These are phyloP conservation scores for Cephus sareptanus DNA, from an alignment of 2,888 invertebrate species.

Conservation along the genomic window DNA sequence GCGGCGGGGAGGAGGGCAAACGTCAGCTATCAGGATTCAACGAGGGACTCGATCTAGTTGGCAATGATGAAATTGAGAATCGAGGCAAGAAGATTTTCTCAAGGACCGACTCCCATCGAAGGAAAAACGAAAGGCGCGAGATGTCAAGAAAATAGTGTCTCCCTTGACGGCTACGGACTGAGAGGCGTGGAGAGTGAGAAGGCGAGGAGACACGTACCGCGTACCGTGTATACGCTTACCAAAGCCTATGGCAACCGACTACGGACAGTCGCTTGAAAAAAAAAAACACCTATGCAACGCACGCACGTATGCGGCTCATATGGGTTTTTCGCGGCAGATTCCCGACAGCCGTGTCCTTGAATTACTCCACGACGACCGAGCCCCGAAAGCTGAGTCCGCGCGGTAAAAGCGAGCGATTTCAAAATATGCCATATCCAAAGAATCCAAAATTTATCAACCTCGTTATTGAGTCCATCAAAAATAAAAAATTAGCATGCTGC, in stretches of 20 bases:
- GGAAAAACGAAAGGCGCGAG: slow-evolving; percentile 63
- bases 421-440: neutral
- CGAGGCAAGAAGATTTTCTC: slow-evolving; percentile 61
- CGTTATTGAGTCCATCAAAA: neutral
- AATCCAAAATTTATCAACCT: neutral
- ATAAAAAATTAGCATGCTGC: neutral
- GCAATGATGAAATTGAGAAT: slow-evolving; percentile 59
- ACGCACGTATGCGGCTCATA: neutral
- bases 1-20: neutral
- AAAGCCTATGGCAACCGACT: neutral
- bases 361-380: neutral
- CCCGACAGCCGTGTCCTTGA: slow-evolving; percentile 7
- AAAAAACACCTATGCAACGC: neutral
- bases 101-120: slow-evolving; percentile 56
- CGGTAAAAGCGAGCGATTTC: neutral
- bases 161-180: neutral
- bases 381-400: slow-evolving; percentile 13
- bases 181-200: neutral
- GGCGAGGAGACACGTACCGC: neutral
- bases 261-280: neutral
- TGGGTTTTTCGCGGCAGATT: slow-evolving; percentile 20
- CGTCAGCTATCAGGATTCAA: neutral
- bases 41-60: slow-evolving; percentile 30
- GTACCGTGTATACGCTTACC: neutral
- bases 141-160: slow-evolving; percentile 13